A percentile compares a stretch with the other conserved stretches of the same genome.
Conservation (phyloP, 2,888 invertebrate species). For the Proisotoma minuta region DNA sequence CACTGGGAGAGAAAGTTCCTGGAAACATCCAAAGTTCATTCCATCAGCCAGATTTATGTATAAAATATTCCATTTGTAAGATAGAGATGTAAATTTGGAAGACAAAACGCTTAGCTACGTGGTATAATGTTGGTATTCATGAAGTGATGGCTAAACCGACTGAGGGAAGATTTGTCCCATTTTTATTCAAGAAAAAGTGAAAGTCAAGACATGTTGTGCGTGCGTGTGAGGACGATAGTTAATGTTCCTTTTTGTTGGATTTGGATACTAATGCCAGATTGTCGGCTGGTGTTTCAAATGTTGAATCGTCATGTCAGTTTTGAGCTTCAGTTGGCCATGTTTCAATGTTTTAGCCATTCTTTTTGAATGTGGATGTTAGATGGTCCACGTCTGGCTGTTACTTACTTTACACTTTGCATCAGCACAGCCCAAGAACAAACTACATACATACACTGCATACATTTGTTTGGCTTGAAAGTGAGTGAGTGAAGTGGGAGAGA, state of each 20-base stretch:
- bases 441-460: too few relatives aligned
- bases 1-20: too few relatives aligned
- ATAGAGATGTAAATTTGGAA: too few relatives aligned
- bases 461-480: not conserved
- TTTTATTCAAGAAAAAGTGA: not conserved
- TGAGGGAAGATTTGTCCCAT: not conserved
- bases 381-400: not conserved
- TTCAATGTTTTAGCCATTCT: not conserved
- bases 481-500: conserved; percentile 37
- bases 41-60: too few relatives aligned
- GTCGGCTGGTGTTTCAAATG: not conserved
- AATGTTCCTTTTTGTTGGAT: not conserved
- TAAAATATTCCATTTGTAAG: too few relatives aligned
- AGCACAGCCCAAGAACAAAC: too few relatives aligned
- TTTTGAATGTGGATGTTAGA: not conserved
- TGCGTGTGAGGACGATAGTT: not conserved
- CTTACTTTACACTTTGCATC: not conserved
- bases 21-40: too few relatives aligned
- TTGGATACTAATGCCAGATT: not conserved
- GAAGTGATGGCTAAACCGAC: not conserved
- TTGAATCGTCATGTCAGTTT: not conserved
- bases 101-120: too few relatives aligned
- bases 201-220: not conserved
- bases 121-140: not conserved
- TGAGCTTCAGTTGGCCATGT: not conserved